A percentile compares a stretch with the other conserved stretches of the same genome.
Conservation (phyloP, 2,797 vertebrate genomes). For the Pipistrellus kuhlii region DNA sequence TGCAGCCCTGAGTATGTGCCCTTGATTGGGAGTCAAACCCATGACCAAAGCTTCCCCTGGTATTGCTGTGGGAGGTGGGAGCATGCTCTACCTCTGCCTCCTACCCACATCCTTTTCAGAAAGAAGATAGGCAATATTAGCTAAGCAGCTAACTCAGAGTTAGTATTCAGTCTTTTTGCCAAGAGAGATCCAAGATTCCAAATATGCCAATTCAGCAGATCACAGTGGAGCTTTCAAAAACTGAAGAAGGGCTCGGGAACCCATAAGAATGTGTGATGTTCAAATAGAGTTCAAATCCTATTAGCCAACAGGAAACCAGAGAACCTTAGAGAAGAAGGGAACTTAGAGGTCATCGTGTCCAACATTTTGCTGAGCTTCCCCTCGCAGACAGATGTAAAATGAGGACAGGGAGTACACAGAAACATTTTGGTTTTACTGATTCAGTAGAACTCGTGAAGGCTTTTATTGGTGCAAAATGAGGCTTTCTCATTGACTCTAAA, state of each 20-base stretch:
- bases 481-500: constrained; percentile 78
- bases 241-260: constrained; percentile 23
- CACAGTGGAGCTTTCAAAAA: constrained; percentile 50
- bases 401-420: constrained; percentile 62
- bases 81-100: neutral
- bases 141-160: neutral
- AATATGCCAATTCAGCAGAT: constrained; percentile 36
- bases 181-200: constrained; percentile 20
- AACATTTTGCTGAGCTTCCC: constrained; percentile 31
- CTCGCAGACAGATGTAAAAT: constrained; percentile 49
- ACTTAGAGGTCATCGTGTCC: constrained; percentile 63
- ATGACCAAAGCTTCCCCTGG: neutral
- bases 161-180: constrained; percentile 51
- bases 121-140: neutral
- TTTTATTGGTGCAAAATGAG: constrained; percentile 76
- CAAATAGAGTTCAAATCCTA: constrained; percentile 61
- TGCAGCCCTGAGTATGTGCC: too few relatives aligned
- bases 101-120: constrained; percentile 24
- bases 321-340: constrained; percentile 39
- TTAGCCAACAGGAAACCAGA: constrained; percentile 25
- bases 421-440: constrained; percentile 72
- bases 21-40: too few relatives aligned
- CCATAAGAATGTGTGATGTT: constrained; percentile 55
- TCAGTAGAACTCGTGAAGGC: constrained; percentile 65
- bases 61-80: neutral